Evolutionary conservation across 2,113 vertebrate species (phyloP), one percentile per base, ranked within the genome.

Genomic region (Toxotes chatareus): DNA sequence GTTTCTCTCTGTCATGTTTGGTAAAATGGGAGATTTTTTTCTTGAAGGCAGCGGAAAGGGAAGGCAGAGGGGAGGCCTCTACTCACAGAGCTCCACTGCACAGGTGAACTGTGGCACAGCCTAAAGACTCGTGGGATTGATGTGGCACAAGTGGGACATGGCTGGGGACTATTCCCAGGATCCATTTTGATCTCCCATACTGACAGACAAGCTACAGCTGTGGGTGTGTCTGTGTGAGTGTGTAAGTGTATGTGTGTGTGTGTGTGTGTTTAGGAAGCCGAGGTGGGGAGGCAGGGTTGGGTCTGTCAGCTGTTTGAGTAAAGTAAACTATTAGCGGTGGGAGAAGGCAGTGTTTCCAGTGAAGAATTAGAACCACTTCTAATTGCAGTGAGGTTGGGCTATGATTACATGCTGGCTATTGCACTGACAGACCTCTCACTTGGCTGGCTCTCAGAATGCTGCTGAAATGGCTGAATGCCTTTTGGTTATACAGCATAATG

Each of bases 331-430:
- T 93, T 92, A 92, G 92, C 49, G 69, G 87, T 73, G 88, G 90
- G 87, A 92, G 86, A 92, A 87, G 86, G 89, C 88, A 73, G 84
- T 73, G 87, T 90, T 93, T 93, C 92, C 89, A 91, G 90, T 23
- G 77, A 92, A 91, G 90, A 91, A 92, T 93, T 83, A 89, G 90
- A 93, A 91, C 78, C 89, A 90, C 88, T 88, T 91, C 92, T 95
- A 93, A 94, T 94, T 94, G 92, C 90, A 87, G 88, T 84, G 93
- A 94, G 93, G 92, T 94, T 89, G 92, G 91, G 90, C 89, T 93
- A 92, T 94, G 93, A 94, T 94, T 94, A 95, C 93, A 93, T 91
- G 89, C 87, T 93, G 92, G 88, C 92, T 93, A 91, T 92, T 92
- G 92, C 90, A 91, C 89, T 89, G 91, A 93, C 89, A 91, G 91